Base-by-base conservation (phyloP, 2,888 invertebrate genomes). In the Ommatoiulus sabulosus region DNA sequence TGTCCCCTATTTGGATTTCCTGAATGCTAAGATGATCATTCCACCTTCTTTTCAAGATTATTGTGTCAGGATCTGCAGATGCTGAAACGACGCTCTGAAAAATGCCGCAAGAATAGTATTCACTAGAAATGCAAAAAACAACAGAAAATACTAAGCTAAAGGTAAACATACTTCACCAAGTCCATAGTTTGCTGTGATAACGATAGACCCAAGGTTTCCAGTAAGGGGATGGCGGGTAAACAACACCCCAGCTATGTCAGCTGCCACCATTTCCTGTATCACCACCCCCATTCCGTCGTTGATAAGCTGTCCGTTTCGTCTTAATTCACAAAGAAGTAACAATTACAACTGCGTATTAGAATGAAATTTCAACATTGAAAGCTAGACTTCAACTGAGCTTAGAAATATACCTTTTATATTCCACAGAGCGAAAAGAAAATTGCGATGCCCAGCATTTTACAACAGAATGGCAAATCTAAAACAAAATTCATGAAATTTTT, bases 161-260 rank as follows among this genome's bases (percentile, higher is more conserved):
- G n/a, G n/a, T n/a, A n/a, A n/a, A n/a, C n/a, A n/a, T n/a, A 96
- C 96, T 94, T 97, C 97, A 89, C 97, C 97, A 0, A 97, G 93
- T 0, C 97, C 97, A 92, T 95, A 96, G 92, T 96, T 96, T 4
- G 96, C 95, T 10, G 96, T 96, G 90, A 97, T 94, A 15, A 95
- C 93, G 90, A 97, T 94, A 72, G 94, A 92, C 4, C 94, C 93
- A 0, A 96, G 95, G 92, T 96, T 95, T 0, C 95, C 95, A 15
- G 94, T 94, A 1, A 94, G 94, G 0, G 97, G 97, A 92, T 97
- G 95, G 24, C 95, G 94, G 0, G 97, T 96, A 93, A 97, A 97
- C 92, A 97, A 92, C 2, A 97, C 97, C 6, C 97, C 97, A 24
- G 93, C 92, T 0, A 92, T 91, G 46, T 95, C 95, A 0, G 96